These are phyloP conservation scores for Nyctereutes procyonoides DNA, from an alignment of 2,113 vertebrate species.

Conservation along the genomic window DNA sequence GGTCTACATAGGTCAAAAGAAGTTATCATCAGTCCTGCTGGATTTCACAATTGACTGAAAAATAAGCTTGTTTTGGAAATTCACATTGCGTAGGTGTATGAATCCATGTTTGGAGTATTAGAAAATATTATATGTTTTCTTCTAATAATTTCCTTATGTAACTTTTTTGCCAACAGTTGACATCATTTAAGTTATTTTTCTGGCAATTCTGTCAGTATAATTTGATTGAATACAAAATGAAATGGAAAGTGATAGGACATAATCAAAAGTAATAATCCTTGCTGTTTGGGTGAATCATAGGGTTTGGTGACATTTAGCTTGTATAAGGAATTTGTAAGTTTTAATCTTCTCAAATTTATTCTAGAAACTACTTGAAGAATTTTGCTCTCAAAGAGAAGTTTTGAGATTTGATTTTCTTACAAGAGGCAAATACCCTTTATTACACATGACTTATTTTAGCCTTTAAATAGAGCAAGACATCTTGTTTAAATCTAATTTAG, in stretches of 20 bases:
- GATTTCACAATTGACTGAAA: neutral
- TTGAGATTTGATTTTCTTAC: neutral
- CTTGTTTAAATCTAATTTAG: neutral
- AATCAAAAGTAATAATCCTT: neutral
- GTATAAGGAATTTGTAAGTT: neutral
- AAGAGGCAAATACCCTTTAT: neutral
- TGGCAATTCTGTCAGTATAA: neutral
- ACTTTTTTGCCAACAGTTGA: slow-evolving; percentile 1
- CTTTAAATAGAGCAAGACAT: neutral
- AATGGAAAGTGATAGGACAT: neutral
- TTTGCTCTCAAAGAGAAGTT: neutral
- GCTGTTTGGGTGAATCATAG: neutral
- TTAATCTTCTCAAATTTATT: neutral
- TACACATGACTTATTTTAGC: neutral
- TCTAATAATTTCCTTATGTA: neutral
- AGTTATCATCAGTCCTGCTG: neutral
- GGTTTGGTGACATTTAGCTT: neutral
- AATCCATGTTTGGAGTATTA: neutral
- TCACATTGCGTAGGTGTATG: neutral
- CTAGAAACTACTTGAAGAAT: neutral
- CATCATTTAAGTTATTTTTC: neutral
- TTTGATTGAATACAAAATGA: neutral
- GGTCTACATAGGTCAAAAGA: neutral
- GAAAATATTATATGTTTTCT: neutral
- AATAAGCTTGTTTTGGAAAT: neutral